Evolutionary conservation across 1,140 invertebrate genomes (phyloP), one percentile per base, ranked within the genome.

Genomic region (Drosophila santomea): DNA sequence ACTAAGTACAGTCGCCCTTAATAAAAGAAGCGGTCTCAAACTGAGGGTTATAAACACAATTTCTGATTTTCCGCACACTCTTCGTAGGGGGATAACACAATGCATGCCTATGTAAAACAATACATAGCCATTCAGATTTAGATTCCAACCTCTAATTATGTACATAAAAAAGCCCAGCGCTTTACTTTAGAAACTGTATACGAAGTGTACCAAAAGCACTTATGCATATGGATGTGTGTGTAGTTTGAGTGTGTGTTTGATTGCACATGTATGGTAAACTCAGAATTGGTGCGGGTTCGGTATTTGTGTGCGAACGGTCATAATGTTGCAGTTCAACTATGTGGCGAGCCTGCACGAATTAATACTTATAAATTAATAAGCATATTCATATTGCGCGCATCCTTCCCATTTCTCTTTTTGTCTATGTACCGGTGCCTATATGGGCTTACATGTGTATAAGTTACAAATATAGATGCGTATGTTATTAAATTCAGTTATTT

Each of bases 291-390:
- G 17, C 20, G 15, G 32, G 28, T 14, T 15, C 10, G 15, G 48
- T 32, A n/a, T 36, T 11, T 17, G 32, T 52, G 15, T 36, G 15
- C 3, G n/a, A 8, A 35, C 48, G 48, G 25, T 36, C 50, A 52
- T 52, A 36, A 52, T 12, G 50, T 15, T 36, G 50, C 25, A 50
- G 15, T 50, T 32, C 14, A 25, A 28, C 50, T 52, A 3, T 52
- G 32, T 20, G 32, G 32, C 28, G 15, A 51, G 48, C 50, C 15
- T 20, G 50, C 32, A 36, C 32, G 32, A 52, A 52, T 52, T 51
- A 52, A 52, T 35, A 36, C 50, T 52, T 52, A 52, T 52, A 52
- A 52, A 52, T 52, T 52, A 52, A 52, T 52, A 52, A 36, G 17
- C 50, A 52, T 32, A 20, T 36, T 36, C 50, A 52, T 15, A 20